Evolutionary conservation across 2,888 invertebrate species (phyloP).

Genomic region (Epirrhoe tristata): DNA sequence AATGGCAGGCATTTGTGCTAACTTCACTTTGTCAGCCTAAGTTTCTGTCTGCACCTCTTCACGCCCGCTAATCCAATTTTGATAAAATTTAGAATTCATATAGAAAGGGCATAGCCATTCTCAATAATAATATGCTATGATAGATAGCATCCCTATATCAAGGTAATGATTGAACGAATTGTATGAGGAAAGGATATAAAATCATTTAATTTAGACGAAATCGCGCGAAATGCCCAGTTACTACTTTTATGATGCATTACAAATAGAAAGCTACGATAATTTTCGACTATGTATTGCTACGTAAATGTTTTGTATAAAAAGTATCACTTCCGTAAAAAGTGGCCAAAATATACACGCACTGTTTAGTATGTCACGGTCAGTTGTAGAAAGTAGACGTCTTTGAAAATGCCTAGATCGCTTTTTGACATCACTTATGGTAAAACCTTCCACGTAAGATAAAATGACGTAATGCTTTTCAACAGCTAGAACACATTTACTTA

Average conservation of each 20-base stretch:
- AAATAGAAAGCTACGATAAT: background rate
- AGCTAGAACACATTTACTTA: conserved; percentile 17
- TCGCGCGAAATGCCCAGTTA: too few species aligned
- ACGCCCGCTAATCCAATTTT: too few species aligned
- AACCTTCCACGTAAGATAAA: conserved; percentile 32
- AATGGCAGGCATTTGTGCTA: too few species aligned
- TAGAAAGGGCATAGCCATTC: too few species aligned
- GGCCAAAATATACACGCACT: conserved; percentile 43
- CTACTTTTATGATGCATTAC: conserved; percentile 1
- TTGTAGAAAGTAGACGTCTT: conserved; percentile 36
- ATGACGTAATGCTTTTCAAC: conserved; percentile 13
- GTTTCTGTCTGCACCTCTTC: too few species aligned
- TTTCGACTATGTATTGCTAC: background rate
- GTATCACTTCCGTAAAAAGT: conserved; percentile 39
- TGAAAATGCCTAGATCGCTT: conserved; percentile 37
- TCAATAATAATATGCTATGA: too few species aligned
- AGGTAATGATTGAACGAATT: too few species aligned
- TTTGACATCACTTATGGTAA: conserved; percentile 10
- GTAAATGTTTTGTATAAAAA: conserved; percentile 7
- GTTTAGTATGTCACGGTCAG: conserved; percentile 41
- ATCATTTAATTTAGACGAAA: too few species aligned
- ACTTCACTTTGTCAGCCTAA: too few species aligned
- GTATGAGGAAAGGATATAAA: too few species aligned
- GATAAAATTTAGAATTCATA: too few species aligned
- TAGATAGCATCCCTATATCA: too few species aligned